Conservation (phyloP, 2,888 invertebrate genomes). For the Mamestra brassicae region DNA sequence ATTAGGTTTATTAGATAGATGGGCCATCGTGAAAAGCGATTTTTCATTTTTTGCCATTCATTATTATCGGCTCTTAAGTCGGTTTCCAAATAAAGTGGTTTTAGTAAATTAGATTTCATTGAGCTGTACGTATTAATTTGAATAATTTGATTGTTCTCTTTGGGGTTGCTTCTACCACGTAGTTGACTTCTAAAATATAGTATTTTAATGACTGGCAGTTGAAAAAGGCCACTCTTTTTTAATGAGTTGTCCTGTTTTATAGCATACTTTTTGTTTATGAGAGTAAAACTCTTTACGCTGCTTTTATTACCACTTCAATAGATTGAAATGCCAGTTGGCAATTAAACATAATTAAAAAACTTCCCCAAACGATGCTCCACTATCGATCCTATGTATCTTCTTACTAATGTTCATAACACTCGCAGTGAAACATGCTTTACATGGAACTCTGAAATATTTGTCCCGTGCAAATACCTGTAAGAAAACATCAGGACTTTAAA, state of each 20-base stretch:
- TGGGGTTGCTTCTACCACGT: background rate
- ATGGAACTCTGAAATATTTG: background rate
- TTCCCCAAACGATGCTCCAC: slow-evolving; percentile 57
- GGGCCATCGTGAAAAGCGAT: slow-evolving; percentile 83
- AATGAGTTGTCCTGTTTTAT: slow-evolving; percentile 4
- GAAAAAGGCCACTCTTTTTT: slow-evolving; percentile 5
- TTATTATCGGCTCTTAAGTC: slow-evolving; percentile 74
- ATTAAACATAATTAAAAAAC: slow-evolving; percentile 72
- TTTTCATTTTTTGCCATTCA: slow-evolving; percentile 81
- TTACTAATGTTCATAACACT: background rate
- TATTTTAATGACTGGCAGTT: background rate
- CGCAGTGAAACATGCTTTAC: background rate
- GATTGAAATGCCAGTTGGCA: slow-evolving; percentile 63
- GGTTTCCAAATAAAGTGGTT: slow-evolving; percentile 63
- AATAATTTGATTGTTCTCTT: slow-evolving; percentile 18
- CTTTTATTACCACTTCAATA: slow-evolving; percentile 51
- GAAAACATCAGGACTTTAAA: background rate
- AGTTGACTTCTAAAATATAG: slow-evolving; percentile 10
- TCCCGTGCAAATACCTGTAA: background rate
- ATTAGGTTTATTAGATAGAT: slow-evolving; percentile 90
- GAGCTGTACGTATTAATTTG: slow-evolving; percentile 34
- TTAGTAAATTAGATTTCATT: slow-evolving; percentile 63
- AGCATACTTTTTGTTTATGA: slow-evolving; percentile 1
- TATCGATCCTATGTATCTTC: background rate
- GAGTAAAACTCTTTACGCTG: slow-evolving; percentile 57